phyloP scores from a whole-genome alignment of 2,888 invertebrate species.

The Teleiodes luculella region DNA sequence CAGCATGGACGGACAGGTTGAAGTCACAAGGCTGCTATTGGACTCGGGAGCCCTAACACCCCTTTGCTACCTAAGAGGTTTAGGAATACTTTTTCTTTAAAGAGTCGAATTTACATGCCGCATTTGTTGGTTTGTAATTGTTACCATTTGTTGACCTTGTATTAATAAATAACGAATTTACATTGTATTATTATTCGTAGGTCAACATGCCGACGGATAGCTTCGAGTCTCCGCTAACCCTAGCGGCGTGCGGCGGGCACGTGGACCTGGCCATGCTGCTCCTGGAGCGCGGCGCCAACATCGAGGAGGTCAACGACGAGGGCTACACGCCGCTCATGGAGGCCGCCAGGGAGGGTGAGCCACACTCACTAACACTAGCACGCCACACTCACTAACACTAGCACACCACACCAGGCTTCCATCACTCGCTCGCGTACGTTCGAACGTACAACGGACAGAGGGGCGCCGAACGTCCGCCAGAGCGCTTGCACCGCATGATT shows the following conservation, averaged over 20 bases:
- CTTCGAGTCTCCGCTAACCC: constrained; percentile 98
- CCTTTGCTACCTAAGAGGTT: too few species aligned
- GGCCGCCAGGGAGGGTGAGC: constrained; percentile 91
- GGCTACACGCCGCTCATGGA: constrained; percentile 99
- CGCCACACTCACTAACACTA: too few species aligned
- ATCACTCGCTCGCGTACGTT: too few species aligned
- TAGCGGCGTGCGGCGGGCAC: constrained; percentile 99
- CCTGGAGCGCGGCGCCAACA: constrained; percentile 97
- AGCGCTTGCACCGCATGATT: too few species aligned
- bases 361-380: too few species aligned
- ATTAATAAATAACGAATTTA: background rate
- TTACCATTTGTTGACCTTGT: too few species aligned
- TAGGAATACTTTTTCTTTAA: too few species aligned
- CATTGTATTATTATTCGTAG: constrained; percentile 73
- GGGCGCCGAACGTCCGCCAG: too few species aligned
- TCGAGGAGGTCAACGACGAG: constrained; percentile 99
- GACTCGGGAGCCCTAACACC: constrained; percentile 91
- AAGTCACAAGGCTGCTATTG: constrained; percentile 94
- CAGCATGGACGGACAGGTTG: constrained; percentile 99
- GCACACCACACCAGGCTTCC: too few species aligned
- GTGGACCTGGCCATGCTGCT: constrained; percentile 97
- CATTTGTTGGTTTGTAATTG: too few species aligned
- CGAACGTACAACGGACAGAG: too few species aligned
- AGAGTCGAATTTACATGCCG: too few species aligned
- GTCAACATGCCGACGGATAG: constrained; percentile 99